Evolutionary conservation across 2,888 invertebrate species (phyloP).

Genomic region (Thyatira batis): DNA sequence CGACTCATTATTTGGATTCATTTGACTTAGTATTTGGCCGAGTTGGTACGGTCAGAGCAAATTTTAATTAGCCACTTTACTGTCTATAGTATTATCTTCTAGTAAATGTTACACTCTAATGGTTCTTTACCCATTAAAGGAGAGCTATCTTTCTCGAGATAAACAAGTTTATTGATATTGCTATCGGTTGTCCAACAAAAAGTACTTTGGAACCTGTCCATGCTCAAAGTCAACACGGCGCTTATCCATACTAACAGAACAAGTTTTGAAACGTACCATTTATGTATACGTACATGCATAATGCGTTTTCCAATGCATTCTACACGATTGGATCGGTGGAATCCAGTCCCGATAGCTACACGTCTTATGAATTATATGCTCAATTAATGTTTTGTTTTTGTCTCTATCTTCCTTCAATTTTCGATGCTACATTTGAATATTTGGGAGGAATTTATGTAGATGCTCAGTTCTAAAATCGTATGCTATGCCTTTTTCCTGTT

Average conservation of each 20-base stretch:
- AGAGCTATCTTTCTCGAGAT: slow-evolving; percentile 55
- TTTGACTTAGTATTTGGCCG: slow-evolving; percentile 44
- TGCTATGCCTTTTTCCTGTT: not conserved
- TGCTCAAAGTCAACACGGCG: slow-evolving; percentile 57
- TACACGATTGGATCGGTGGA: slow-evolving; percentile 50
- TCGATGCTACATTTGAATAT: no score
- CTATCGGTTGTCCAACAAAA: slow-evolving; percentile 50
- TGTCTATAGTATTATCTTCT: not conserved
- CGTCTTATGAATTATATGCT: slow-evolving; percentile 33
- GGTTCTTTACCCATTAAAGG: slow-evolving; percentile 47
- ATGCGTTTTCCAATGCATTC: slow-evolving; percentile 64
- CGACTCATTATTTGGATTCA: slow-evolving; percentile 43
- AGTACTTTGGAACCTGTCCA: slow-evolving; percentile 54
- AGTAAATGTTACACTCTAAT: slow-evolving; percentile 37
- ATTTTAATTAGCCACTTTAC: slow-evolving; percentile 6
- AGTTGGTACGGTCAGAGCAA: slow-evolving; percentile 31
- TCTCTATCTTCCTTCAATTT: slow-evolving; percentile 9
- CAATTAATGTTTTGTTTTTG: slow-evolving; percentile 30
- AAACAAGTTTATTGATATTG: slow-evolving; percentile 66
- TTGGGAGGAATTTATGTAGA: not conserved
- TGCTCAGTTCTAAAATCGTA: not conserved
- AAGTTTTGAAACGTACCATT: slow-evolving; percentile 55
- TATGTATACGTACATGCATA: slow-evolving; percentile 43
- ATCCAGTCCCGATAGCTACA: slow-evolving; percentile 43
- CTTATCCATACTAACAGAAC: slow-evolving; percentile 52